Evolutionary conservation across 2,888 invertebrate species (phyloP), one percentile per base, ranked within the genome.

Genomic region (Parnassius apollo): DNA sequence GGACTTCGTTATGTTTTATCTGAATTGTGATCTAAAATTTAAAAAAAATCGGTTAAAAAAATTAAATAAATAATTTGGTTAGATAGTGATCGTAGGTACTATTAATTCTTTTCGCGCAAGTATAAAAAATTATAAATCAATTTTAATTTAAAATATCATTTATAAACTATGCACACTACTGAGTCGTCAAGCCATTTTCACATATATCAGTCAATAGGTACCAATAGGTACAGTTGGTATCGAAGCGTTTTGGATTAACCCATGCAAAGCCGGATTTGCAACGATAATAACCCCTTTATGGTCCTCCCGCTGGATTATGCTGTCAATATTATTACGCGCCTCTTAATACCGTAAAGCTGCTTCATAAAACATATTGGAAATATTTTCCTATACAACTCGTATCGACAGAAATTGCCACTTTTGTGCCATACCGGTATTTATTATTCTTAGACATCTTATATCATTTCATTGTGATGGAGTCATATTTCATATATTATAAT

Each of bases 271-370:
- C 71, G 87, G 87, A 86, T 88, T 88, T 85, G 83, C 82, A 71
- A 70, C 81, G 83, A 88, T 88, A 87, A 82, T 82, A 79, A 75
- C 75, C 82, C 76, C 77, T 86, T 88, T 89, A 88, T 84, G 82
- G 83, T 69, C 65, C 69, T 75, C 77, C 76, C 75, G 73, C 74
- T 72, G 86, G 89, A 89, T 90, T 88, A 90, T 76, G 79, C 77
- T 86, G 89, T 87, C 89, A 88, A 89, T 89, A 88, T 88, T 89
- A 90, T 89, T 88, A 88, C 87, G 79, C 86, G 89, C 82, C 82
- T 81, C 81, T 88, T 88, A 88, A 89, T 89, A 86, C 90, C 88
- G 88, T 86, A 88, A 86, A 90, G 88, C 88, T 77, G 82, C 71
- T 78, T 78, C 85, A 84, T 88, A 89, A 88, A 88, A 88, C 82